These are phyloP conservation scores for Eciton burchellii DNA, from an alignment of 1,140 invertebrate genomes.

Conservation along the genomic window DNA sequence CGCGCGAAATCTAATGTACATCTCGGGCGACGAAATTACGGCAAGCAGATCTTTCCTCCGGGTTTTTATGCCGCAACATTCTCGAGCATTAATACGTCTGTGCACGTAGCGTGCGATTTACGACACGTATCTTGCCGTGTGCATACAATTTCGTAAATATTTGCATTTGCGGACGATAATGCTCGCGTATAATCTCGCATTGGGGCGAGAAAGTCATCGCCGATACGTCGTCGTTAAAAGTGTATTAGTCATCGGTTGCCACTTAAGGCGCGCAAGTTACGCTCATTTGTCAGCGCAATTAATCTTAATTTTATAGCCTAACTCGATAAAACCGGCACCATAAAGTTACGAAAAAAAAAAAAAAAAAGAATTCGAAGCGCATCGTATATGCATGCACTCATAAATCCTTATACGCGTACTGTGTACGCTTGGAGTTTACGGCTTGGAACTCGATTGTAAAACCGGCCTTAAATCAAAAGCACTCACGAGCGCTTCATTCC, in stretches of 20 bases:
- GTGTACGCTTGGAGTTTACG: slow-evolving; percentile 50
- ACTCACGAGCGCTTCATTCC: slow-evolving; percentile 8
- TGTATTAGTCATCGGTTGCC: no score
- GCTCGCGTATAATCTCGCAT: neutral
- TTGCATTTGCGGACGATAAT: neutral
- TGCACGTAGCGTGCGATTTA: neutral
- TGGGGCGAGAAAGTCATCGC: no score
- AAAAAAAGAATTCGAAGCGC: slow-evolving; percentile 39
- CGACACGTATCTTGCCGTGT: neutral
- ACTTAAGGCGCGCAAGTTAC: neutral
- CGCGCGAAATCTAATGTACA: slow-evolving; percentile 52
- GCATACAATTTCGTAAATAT: slow-evolving; percentile 3
- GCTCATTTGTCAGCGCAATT: slow-evolving; percentile 40
- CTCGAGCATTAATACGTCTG: neutral
- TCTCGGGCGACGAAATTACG: slow-evolving; percentile 50
- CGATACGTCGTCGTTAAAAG: neutral
- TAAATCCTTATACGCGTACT: slow-evolving; percentile 50
- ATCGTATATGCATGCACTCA: slow-evolving; percentile 60
- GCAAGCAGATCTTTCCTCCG: slow-evolving; percentile 9
- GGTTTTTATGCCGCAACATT: slow-evolving; percentile 2
- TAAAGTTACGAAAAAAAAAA: no score
- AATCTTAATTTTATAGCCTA: slow-evolving; percentile 51
- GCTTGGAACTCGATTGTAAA: slow-evolving; percentile 57
- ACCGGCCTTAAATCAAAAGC: slow-evolving; percentile 52
- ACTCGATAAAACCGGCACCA: slow-evolving; percentile 48